Evolutionary conservation across 2,797 vertebrate genomes (phyloP).

Genomic region (Spondyliosoma cantharus): DNA sequence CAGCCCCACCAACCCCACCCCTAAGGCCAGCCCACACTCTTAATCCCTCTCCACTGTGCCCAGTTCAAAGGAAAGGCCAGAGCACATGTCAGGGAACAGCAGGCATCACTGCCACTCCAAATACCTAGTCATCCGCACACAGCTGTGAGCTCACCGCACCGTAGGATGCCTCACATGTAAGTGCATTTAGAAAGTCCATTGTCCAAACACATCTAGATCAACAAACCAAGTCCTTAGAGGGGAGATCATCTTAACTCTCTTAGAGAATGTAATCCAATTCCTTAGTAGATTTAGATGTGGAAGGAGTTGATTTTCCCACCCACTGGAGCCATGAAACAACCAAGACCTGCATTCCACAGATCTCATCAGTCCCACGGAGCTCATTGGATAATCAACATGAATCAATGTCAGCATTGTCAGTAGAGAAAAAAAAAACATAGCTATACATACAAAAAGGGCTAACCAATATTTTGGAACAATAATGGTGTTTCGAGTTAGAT

Average conservation of each 20-base stretch:
- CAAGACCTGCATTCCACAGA: slow-evolving; percentile 61
- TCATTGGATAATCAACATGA: slow-evolving; percentile 51
- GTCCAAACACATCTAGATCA: slow-evolving; percentile 79
- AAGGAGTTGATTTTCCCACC: slow-evolving; percentile 67
- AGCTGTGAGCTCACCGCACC: slow-evolving; percentile 67
- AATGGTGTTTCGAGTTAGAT: not conserved
- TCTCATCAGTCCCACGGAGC: slow-evolving; percentile 55
- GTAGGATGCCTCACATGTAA: slow-evolving; percentile 68
- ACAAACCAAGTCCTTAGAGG: slow-evolving; percentile 52
- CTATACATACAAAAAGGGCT: slow-evolving; percentile 16
- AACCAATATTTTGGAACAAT: not conserved
- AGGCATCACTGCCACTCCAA: slow-evolving; percentile 70
- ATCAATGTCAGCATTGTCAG: slow-evolving; percentile 54
- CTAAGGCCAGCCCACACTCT: slow-evolving; percentile 52
- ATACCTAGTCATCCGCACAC: slow-evolving; percentile 76
- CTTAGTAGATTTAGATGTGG: slow-evolving; percentile 56
- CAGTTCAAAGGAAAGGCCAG: slow-evolving; percentile 75
- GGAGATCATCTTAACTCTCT: slow-evolving; percentile 63
- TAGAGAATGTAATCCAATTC: slow-evolving; percentile 70
- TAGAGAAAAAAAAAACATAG: slow-evolving; percentile 24
- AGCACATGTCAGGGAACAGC: slow-evolving; percentile 75
- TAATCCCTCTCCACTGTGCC: slow-evolving; percentile 77
- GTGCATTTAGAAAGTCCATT: slow-evolving; percentile 71
- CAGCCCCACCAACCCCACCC: slow-evolving; percentile 34
- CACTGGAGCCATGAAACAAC: slow-evolving; percentile 55